These are phyloP conservation scores for Diadumene lineata DNA, from an alignment of 92 coral and sea anemone species.

Conservation along the genomic window DNA sequence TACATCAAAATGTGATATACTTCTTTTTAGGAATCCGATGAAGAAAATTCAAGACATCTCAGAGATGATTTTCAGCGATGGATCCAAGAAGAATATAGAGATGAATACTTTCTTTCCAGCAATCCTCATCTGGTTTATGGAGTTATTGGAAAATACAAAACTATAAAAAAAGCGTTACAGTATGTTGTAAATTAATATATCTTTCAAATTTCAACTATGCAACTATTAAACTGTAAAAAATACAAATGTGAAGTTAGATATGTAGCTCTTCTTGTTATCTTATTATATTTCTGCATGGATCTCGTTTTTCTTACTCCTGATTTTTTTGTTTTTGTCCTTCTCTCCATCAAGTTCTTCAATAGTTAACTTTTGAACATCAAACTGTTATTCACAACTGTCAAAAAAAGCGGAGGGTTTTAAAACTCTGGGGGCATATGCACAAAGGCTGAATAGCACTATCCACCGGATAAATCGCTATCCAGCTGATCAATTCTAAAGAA, in stretches of 20 bases:
- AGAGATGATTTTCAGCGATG: constrained; percentile 36
- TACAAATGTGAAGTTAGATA: background rate
- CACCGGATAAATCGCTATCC: no score
- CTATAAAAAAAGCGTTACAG: constrained; percentile 30
- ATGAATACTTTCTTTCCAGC: constrained; percentile 37
- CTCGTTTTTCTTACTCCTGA: background rate
- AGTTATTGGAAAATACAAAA: constrained; percentile 39
- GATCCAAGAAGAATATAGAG: constrained; percentile 57
- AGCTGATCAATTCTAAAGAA: no score
- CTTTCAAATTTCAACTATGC: background rate
- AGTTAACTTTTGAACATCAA: no score
- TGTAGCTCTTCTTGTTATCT: background rate
- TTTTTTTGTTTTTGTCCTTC: background rate
- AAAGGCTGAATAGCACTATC: no score
- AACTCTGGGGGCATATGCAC: no score
- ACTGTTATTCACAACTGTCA: no score
- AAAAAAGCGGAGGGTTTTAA: no score
- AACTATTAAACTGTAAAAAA: background rate
- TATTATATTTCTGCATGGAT: background rate
- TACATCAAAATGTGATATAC: no score
- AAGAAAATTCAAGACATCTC: background rate
- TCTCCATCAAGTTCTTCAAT: background rate
- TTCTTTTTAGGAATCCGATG: background rate
- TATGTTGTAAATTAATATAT: background rate
- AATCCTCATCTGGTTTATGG: constrained; percentile 63